Evolutionary conservation across 2,113 vertebrate species (phyloP).

Genomic region (Leucoraja erinaceus): DNA sequence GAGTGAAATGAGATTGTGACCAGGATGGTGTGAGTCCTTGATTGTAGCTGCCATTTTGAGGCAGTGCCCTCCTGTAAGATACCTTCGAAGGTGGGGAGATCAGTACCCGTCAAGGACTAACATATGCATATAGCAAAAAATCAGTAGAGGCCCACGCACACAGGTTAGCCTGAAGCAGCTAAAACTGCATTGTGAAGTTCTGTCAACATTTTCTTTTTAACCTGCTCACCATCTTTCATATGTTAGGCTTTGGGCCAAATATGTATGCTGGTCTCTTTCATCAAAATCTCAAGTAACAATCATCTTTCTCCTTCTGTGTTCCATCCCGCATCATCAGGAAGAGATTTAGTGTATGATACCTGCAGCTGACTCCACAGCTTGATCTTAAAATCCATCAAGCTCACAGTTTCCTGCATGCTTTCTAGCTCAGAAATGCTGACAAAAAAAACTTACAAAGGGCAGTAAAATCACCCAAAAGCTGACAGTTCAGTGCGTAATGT

Average conservation of each 20-base stretch:
- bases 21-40: too few species aligned
- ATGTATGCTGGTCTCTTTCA: constrained; percentile 1
- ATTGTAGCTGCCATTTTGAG: too few species aligned
- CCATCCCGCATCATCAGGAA: neutral
- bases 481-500: too few species aligned
- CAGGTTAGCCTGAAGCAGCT: neutral
- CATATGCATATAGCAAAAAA: neutral
- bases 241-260: constrained; percentile 3
- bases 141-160: neutral
- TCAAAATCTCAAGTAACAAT: constrained; percentile 4
- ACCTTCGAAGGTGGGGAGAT: too few species aligned
- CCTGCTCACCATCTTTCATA: neutral
- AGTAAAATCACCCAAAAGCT: neutral
- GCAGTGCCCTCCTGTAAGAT: too few species aligned
- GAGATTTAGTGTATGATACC: neutral
- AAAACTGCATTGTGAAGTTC: neutral
- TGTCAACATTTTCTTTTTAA: constrained; percentile 7
- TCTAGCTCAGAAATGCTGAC: neutral
- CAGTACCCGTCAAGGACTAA: too few species aligned
- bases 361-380: neutral
- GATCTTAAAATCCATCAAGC: neutral
- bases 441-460: neutral
- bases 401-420: neutral
- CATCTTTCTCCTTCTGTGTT: neutral
- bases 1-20: too few species aligned